phyloP scores from a whole-genome alignment of 2,797 vertebrate species.

The Cirrhinus mrigala region DNA sequence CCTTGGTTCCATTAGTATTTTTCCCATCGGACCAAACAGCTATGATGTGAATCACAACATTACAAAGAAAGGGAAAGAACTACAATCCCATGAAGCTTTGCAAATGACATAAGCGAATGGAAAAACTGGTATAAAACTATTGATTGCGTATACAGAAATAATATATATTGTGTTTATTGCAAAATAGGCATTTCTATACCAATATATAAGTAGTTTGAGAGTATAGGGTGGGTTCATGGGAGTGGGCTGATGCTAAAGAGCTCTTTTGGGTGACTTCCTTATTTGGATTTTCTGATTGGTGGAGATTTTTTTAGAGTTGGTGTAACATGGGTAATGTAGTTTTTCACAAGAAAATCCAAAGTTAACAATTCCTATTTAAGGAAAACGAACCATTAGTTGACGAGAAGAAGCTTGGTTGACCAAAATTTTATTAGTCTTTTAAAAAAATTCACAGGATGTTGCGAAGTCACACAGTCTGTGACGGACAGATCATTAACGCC shows the following conservation, averaged over 20 bases:
- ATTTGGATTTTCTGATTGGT: background rate
- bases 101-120: background rate
- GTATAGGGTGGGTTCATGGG: background rate
- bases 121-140: background rate
- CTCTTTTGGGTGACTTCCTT: background rate
- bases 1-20: background rate
- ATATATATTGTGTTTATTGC: background rate
- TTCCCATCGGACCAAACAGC: background rate
- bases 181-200: background rate
- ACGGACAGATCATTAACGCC: no score
- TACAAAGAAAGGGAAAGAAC: background rate
- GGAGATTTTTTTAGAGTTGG: background rate
- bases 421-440: no score
- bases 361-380: background rate
- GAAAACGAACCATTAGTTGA: no score
- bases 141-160: background rate
- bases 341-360: background rate
- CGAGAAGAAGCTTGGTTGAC: no score
- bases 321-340: background rate
- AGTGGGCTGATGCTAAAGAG: background rate
- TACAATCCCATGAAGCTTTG: background rate
- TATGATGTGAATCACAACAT: background rate
- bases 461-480: no score
- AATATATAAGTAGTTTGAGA: background rate
- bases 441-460: no score